Evolutionary conservation across 1,140 invertebrate genomes (phyloP), one percentile per base, ranked within the genome.

Genomic region (Colletes gigas): DNA sequence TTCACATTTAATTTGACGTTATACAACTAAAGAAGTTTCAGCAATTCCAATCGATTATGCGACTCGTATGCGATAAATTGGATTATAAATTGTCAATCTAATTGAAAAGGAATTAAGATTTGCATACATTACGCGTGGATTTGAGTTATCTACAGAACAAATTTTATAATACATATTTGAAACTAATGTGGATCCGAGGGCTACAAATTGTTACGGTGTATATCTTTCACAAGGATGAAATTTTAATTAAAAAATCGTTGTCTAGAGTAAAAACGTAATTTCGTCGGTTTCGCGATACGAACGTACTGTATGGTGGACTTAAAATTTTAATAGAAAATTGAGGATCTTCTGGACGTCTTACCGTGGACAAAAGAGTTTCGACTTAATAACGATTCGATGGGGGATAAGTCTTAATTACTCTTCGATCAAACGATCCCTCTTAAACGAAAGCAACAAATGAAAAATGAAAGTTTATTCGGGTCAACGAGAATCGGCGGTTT

Each of bases 401-500:
- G 17, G 21, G 9, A 50, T 77, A 21, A 60, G 60, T 78, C 41
- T 78, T 78, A 70, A 70, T 69, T 77, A 60, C 41, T 30, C 17
- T 10, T 0, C 50, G 52, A 47, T 59, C 39, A 39, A 9, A 4
- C 47, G 14, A 39, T 17, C 4, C 9, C 55, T 15, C 2, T 39
- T 14, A 39, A 47, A 59, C 17, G 52, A 39, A 39, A 21, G 19
- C 44, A 69, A 69, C 66, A 59, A 70, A 59, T 41, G 66, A 39
- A 60, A 69, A 69, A 77, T 60, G 55, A 47, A 77, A 69, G 55
- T 77, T 77, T 60, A 52, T 77, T 14, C 54, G 66, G 66, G 66
- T 69, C 55, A 69, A 60, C 44, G 75, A 50, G 14, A 44, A 55
- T 50, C 44, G 19, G 7, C 52, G 52, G 21, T 17, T 21, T 15